Conservation (phyloP, 2,888 invertebrate species). For the Cantharis rufa region DNA sequence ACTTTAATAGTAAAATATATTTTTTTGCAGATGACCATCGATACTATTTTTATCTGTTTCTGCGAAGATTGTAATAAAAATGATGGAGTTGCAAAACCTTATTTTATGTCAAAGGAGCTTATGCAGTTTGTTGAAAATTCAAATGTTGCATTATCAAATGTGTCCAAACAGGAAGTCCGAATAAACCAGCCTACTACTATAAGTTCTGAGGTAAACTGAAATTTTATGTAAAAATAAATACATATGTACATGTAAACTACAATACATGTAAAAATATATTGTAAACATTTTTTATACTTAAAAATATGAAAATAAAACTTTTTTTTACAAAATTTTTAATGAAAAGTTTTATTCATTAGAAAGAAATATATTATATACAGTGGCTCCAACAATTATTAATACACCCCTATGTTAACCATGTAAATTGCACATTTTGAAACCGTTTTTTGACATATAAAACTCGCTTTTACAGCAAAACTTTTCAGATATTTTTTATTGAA, state of each 20-base stretch:
- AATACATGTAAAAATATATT: not conserved
- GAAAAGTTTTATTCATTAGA: too few relatives aligned
- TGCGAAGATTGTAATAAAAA: conserved; percentile 70
- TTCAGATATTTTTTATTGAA: too few relatives aligned
- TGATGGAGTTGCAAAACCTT: conserved; percentile 65
- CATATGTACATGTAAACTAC: too few relatives aligned
- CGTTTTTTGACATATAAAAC: too few relatives aligned
- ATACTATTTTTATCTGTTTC: conserved; percentile 70
- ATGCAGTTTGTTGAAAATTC: conserved; percentile 70
- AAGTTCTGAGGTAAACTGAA: not conserved
- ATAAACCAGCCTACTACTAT: not conserved
- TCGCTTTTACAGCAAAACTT: too few relatives aligned
- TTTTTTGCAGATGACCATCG: conserved; percentile 66
- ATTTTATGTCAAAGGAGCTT: conserved; percentile 68
- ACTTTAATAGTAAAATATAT: too few relatives aligned
- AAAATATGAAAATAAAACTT: not conserved
- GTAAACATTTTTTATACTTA: not conserved
- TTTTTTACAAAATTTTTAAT: too few relatives aligned
- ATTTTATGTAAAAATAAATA: too few relatives aligned
- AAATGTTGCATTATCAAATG: conserved; percentile 44
- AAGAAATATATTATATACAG: too few relatives aligned
- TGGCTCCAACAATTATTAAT: too few relatives aligned
- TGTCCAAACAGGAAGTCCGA: not conserved
- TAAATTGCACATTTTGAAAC: too few relatives aligned
- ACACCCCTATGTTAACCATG: too few relatives aligned